Evolutionary conservation across 2,888 invertebrate species (phyloP).

Genomic region (Mesorhabditis belari): DNA sequence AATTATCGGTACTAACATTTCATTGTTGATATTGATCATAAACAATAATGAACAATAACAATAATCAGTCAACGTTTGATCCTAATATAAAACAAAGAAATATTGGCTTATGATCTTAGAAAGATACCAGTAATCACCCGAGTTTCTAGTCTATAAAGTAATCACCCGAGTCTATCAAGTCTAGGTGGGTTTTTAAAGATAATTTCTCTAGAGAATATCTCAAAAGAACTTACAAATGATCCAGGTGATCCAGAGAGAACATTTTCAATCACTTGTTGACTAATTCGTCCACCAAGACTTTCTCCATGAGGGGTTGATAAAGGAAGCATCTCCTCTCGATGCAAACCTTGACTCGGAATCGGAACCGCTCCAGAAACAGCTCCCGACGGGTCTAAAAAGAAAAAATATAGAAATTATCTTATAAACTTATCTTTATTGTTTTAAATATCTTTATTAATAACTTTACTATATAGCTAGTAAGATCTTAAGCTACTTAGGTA

Average conservation of each 20-base stretch:
- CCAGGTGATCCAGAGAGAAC: not conserved
- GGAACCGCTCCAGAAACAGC: not conserved
- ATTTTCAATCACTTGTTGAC: not conserved
- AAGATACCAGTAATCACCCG: no score
- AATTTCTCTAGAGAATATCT: no score
- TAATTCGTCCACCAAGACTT: not conserved
- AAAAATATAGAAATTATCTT: no score
- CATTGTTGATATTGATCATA: no score
- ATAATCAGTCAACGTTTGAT: no score
- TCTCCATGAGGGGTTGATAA: not conserved
- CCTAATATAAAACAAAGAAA: no score
- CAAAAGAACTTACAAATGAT: not conserved
- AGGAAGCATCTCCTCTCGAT: not conserved
- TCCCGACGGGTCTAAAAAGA: not conserved
- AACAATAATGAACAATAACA: no score
- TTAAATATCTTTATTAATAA: not conserved
- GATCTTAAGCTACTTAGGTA: not conserved
- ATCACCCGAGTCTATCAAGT: no score
- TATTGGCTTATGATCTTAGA: no score
- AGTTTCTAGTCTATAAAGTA: no score
- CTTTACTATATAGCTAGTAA: not conserved
- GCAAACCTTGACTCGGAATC: not conserved
- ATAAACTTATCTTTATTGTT: not conserved
- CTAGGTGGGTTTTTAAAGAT: no score
- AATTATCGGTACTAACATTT: no score